Evolutionary conservation across 2,797 vertebrate species (phyloP).

Genomic region (Xiphorhynchus erythropygius): DNA sequence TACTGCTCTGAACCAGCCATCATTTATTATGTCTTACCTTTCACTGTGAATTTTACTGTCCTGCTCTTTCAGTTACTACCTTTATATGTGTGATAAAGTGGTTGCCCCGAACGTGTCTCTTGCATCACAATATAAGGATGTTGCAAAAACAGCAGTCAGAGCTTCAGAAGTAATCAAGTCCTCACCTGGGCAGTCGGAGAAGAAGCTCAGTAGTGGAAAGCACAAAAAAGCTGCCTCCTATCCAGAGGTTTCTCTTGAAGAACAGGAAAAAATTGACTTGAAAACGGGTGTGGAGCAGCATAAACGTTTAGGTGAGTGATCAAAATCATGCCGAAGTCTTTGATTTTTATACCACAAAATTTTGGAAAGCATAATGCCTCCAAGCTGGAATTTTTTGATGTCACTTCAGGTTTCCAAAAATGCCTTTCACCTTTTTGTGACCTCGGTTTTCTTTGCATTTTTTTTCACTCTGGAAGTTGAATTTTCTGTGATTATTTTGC

Average conservation of each 20-base stretch:
- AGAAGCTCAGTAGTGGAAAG: slow-evolving; percentile 65
- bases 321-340: not conserved
- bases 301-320: slow-evolving; percentile 73
- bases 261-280: slow-evolving; percentile 79
- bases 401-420: not conserved
- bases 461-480: not conserved
- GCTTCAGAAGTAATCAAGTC: slow-evolving; percentile 67
- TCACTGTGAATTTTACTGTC: slow-evolving; percentile 17
- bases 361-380: not conserved
- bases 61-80: slow-evolving; percentile 86
- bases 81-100: slow-evolving; percentile 97
- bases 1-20: not conserved
- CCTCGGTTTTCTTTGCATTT: not conserved
- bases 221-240: slow-evolving; percentile 74
- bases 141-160: slow-evolving; percentile 66
- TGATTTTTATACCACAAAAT: not conserved
- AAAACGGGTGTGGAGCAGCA: slow-evolving; percentile 68
- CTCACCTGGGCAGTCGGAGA: slow-evolving; percentile 65
- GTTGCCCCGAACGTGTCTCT: slow-evolving; percentile 95
- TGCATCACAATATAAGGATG: slow-evolving; percentile 78
- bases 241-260: slow-evolving; percentile 78
- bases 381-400: not conserved
- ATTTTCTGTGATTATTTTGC: not conserved
- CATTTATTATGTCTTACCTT: not conserved
- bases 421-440: not conserved